Conservation (phyloP, 2,113 vertebrate species). For the Engystomops pustulosus region DNA sequence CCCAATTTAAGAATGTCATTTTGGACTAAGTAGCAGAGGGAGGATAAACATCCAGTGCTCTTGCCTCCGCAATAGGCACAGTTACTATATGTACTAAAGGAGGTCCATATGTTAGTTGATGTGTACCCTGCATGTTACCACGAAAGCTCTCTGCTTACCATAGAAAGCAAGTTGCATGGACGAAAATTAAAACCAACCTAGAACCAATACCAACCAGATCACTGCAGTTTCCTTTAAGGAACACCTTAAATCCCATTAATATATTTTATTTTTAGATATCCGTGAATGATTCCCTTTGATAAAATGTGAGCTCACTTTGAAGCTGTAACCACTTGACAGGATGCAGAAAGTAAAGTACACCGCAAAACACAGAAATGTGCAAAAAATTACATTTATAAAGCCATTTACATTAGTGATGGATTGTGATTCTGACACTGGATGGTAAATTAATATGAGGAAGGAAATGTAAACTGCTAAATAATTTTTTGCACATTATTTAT, state of each 20-base stretch:
- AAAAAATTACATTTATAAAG: neutral
- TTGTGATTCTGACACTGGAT: conserved; percentile 15
- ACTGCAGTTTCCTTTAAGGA: neutral
- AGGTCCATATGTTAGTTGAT: no score
- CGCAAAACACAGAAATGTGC: neutral
- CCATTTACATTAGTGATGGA: neutral
- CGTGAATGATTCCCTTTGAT: conserved; percentile 24
- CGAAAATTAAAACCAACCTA: neutral
- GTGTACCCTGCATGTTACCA: no score
- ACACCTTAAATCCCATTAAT: neutral
- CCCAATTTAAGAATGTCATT: no score
- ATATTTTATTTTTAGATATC: conserved; percentile 37
- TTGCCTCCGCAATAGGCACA: no score
- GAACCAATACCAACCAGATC: neutral
- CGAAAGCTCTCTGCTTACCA: no score
- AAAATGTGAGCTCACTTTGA: conserved; percentile 26
- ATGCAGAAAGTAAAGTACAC: neutral
- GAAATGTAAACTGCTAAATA: neutral
- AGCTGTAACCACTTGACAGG: conserved; percentile 32
- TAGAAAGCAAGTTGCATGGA: no score
- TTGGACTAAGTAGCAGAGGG: no score
- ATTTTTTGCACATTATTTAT: conserved; percentile 29
- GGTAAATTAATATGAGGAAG: neutral
- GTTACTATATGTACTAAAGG: no score
- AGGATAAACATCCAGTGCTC: no score